phyloP scores from a whole-genome alignment of 2,797 vertebrate genomes.

The Eptatretus atami region DNA sequence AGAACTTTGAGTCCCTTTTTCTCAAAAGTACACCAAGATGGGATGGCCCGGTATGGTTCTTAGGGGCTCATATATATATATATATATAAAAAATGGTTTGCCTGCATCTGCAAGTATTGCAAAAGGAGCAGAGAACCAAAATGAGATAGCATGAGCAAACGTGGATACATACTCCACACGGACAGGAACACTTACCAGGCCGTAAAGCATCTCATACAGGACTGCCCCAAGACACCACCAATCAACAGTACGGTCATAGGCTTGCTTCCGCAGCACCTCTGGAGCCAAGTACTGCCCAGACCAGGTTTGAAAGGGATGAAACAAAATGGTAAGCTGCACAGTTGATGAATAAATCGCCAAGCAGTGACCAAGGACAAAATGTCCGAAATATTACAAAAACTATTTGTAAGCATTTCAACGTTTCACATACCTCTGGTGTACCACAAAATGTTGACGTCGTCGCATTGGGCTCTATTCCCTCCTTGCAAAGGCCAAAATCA shows the following conservation, averaged over 20 bases:
- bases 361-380: too few species aligned
- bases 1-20: too few species aligned
- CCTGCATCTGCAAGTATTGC: too few species aligned
- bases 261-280: constrained; percentile 90
- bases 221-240: constrained; percentile 98
- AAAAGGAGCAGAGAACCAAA: neutral
- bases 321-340: too few species aligned
- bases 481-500: constrained; percentile 92
- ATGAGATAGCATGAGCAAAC: neutral
- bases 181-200: constrained; percentile 34
- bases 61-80: too few species aligned
- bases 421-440: constrained; percentile 50
- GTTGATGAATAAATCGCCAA: too few species aligned
- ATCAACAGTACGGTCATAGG: constrained; percentile 81
- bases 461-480: constrained; percentile 84
- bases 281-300: constrained; percentile 57
- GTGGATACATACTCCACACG: neutral
- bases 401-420: neutral
- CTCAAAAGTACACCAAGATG: too few species aligned
- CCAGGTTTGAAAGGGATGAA: constrained; percentile 2
- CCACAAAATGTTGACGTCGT: constrained; percentile 95
- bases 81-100: too few species aligned
- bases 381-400: neutral
- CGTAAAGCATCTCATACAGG: constrained; percentile 90
- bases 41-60: too few species aligned